phyloP scores from a whole-genome alignment of 2,888 invertebrate genomes.

The Hypselothyrea guttata region DNA sequence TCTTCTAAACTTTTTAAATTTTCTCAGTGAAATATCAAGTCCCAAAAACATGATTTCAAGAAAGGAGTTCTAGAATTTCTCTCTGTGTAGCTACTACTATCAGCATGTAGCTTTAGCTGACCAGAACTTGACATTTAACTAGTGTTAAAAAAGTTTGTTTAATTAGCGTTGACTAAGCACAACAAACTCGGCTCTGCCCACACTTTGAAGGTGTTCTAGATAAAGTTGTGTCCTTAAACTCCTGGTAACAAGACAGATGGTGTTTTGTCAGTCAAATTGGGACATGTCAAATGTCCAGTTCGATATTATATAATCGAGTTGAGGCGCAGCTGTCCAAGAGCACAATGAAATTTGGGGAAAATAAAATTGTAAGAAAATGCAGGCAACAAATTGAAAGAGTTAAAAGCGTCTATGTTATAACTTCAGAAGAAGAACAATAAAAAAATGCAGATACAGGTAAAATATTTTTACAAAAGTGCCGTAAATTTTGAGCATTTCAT shows the following conservation, averaged over 20 bases:
- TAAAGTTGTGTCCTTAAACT: constrained; percentile 8
- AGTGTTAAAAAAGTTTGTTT: constrained; percentile 51
- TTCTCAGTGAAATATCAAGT: too few relatives aligned
- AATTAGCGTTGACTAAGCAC: constrained; percentile 47
- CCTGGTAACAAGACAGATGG: constrained; percentile 25
- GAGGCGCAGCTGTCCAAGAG: constrained; percentile 38
- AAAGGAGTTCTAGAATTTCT: neutral
- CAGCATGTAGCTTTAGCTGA: too few relatives aligned
- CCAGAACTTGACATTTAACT: constrained; percentile 17
- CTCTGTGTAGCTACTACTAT: neutral
- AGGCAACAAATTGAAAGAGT: too few relatives aligned
- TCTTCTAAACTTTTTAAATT: too few relatives aligned
- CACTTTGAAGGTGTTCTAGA: constrained; percentile 8
- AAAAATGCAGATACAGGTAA: too few relatives aligned
- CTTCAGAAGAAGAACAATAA: too few relatives aligned
- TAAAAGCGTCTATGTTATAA: too few relatives aligned
- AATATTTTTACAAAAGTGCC: too few relatives aligned
- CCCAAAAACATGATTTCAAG: too few relatives aligned
- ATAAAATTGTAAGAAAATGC: too few relatives aligned
- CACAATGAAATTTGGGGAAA: too few relatives aligned
- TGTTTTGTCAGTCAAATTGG: constrained; percentile 30
- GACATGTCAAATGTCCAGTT: constrained; percentile 10
- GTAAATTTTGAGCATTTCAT: too few relatives aligned
- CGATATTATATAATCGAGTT: constrained; percentile 27
- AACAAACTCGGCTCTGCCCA: constrained; percentile 13